Conservation (phyloP, 2,888 invertebrate species). For the Eristalis tenax region DNA sequence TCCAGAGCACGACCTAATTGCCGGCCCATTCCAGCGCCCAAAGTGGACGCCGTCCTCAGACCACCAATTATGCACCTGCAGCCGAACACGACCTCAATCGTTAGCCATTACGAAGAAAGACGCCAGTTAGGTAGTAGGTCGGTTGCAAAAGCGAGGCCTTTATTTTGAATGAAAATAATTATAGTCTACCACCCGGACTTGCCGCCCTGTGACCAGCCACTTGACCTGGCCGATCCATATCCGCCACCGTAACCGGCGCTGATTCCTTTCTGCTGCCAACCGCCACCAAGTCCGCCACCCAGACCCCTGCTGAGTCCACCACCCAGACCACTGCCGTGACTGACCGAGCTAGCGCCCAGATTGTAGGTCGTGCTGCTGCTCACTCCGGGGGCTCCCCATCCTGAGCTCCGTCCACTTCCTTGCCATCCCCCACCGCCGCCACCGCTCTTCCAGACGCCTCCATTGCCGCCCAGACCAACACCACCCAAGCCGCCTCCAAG, state of each 20-base stretch:
- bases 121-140: constrained; percentile 1
- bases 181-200: constrained; percentile 45
- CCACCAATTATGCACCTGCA: constrained; percentile 4
- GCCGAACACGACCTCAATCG: constrained; percentile 7
- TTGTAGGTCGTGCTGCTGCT: constrained; percentile 20
- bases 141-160: neutral
- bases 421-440: constrained; percentile 65
- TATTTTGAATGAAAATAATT: neutral
- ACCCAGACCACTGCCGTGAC: constrained; percentile 60
- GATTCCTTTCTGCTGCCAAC: neutral
- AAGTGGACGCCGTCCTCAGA: neutral
- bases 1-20: neutral
- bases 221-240: constrained; percentile 41
- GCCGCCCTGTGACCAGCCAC: constrained; percentile 62
- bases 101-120: constrained; percentile 22
- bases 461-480: neutral
- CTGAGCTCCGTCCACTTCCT: constrained; percentile 1
- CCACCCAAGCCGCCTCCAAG: constrained; percentile 3
- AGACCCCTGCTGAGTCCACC: constrained; percentile 66
- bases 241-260: constrained; percentile 35
- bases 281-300: constrained; percentile 20
- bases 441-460: constrained; percentile 50
- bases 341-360: constrained; percentile 7
- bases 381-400: constrained; percentile 1
- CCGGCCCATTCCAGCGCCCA: neutral